Base-by-base conservation (phyloP, 2,113 vertebrate species). In the Podarcis raffonei region DNA sequence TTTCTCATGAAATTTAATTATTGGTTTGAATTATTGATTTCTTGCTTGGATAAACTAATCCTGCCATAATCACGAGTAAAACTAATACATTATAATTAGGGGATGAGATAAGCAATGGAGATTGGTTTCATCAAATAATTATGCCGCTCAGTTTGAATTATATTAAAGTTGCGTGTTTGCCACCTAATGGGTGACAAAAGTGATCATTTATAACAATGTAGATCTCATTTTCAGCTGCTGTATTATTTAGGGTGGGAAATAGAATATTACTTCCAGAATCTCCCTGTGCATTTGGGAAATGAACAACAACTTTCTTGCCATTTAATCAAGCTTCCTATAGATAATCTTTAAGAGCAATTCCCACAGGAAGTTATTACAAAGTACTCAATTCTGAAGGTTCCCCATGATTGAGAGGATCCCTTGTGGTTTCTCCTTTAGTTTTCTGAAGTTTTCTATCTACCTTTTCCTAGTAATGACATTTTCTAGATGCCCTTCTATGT, bases 21-120 rank as follows among this genome's bases (percentile, higher is more conserved):
- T 86, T 93, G 89, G 66, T 92, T 94, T 95, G 90, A 96, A 93
- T 95, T 94, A 96, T 92, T 95, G 92, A 96, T 95, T 95, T 95
- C 76, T 95, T 96, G 72, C 93, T 95, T 95, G 93, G 87, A 83
- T 96, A 95, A 96, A 94, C 75, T 89, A 95, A 90, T 85, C 94
- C 89, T 69, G 95, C 71, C 53, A 92, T 93, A 93, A 96, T 75
- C 85, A 94, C 81, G 94, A 42, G 84, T 88, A 96, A 95, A 95
- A 91, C 79, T 89, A 94, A 96, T 93, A 93, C 72, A 84, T 90
- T 91, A 90, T 91, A 95, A 96, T 96, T 95, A 96, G 22, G 91
- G 48, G 22, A 89, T 87, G 89, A 91, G 88, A 92, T 92, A 95
- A 92, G 35, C 93, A 92, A 91, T 92, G 81, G 72, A 91, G 53